Evolutionary conservation across 1,140 invertebrate genomes (phyloP), one percentile per base, ranked within the genome.

Genomic region (Fopius arisanus): DNA sequence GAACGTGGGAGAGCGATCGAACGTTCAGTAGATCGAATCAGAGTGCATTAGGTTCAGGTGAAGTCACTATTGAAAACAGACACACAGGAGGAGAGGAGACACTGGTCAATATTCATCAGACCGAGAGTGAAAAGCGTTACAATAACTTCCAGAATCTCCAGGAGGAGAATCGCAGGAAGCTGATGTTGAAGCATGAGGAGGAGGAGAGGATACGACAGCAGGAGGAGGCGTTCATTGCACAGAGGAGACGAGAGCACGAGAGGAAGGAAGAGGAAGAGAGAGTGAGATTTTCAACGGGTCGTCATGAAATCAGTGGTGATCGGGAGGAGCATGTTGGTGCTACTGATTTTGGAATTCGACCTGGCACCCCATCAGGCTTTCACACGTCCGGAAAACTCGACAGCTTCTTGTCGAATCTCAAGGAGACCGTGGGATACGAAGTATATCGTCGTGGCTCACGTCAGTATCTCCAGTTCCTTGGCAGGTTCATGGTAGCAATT

Each of bases 391-490:
- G 79, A 43, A 85, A 87, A 29, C 33, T 80, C 0, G 76, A 83
- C 0, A 79, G 79, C 3, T 72, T 86, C 0, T 81, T 84, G 0
- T 69, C 70, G 0, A 78, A 75, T 0, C 65, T 86, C 4, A 74
- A 79, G 19, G 78, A 82, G 0, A 19, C 70, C 3, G n/a, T 65
- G 0, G 74, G 66, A 28, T 81, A 81, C 6, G 59, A 80, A 0
- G n/a, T 79, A 0, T 81, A 79, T 54, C 67, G 54, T 5, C 78
- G 75, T 26, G 68, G 81, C 3, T 80, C 81, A 0, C 76, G 74
- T 9, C 77, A 83, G 0, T 86, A 81, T 16, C 78, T 87, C 0
- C 77, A 78, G 9, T 86, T 87, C 31, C 78, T 77, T 21, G 83
- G 78, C 0, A 81, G 77, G 62, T 78, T 82, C 37, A 74, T 81